These are phyloP conservation scores for Chelonus insularis DNA, from an alignment of 1,140 invertebrate species.

Conservation along the genomic window DNA sequence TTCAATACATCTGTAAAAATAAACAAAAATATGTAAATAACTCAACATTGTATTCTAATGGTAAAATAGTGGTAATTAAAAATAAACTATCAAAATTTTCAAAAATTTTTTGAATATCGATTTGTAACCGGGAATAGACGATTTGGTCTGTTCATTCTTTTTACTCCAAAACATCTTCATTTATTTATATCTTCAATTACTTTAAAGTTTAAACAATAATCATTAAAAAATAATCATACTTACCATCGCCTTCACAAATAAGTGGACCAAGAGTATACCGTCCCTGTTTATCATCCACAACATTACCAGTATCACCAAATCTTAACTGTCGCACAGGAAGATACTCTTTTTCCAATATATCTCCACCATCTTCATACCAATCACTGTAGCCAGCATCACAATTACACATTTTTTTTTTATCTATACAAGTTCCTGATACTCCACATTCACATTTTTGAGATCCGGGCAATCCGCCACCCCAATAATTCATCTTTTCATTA, in stretches of 20 bases:
- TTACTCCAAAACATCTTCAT: too few species aligned
- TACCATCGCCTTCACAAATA: slow-evolving; percentile 89
- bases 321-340: slow-evolving; percentile 88
- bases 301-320: slow-evolving; percentile 92
- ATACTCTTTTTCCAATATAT: slow-evolving; percentile 88
- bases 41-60: too few species aligned
- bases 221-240: slow-evolving; percentile 35
- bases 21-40: slow-evolving; percentile 22
- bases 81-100: too few species aligned
- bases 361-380: slow-evolving; percentile 75
- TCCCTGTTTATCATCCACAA: slow-evolving; percentile 89
- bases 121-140: too few species aligned
- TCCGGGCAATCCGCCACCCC: slow-evolving; percentile 91
- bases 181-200: slow-evolving; percentile 2
- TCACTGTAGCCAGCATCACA: slow-evolving; percentile 75
- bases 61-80: too few species aligned
- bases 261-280: slow-evolving; percentile 86
- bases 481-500: slow-evolving; percentile 95
- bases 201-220: too few species aligned
- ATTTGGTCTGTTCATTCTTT: too few species aligned
- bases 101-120: too few species aligned
- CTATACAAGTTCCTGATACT: slow-evolving; percentile 77
- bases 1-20: slow-evolving; percentile 79
- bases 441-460: slow-evolving; percentile 93
- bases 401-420: slow-evolving; percentile 90